phyloP scores from a whole-genome alignment of 2,888 invertebrate species.

The Agrochola macilenta region DNA sequence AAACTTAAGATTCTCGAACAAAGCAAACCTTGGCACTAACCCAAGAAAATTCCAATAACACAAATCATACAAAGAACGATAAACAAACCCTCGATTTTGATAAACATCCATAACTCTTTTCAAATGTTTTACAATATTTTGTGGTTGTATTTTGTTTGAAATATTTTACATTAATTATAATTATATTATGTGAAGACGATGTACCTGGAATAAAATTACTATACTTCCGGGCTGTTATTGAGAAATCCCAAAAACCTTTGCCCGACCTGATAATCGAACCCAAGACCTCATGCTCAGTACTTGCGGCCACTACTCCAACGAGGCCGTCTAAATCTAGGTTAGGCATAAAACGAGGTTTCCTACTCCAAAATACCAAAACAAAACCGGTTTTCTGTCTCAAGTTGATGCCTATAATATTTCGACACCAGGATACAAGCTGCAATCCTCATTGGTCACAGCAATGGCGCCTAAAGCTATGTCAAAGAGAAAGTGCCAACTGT shows the following conservation, averaged over 20 bases:
- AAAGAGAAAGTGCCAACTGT: slow-evolving; percentile 42
- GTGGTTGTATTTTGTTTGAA: too few species aligned
- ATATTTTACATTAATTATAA: too few species aligned
- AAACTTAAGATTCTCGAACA: background rate
- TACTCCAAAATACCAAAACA: background rate
- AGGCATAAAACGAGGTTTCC: background rate
- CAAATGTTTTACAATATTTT: too few species aligned
- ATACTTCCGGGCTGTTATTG: background rate
- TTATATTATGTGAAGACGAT: too few species aligned
- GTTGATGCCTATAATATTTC: slow-evolving; percentile 13
- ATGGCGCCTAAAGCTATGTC: slow-evolving; percentile 15
- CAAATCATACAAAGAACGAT: slow-evolving; percentile 10
- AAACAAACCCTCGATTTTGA: slow-evolving; percentile 34
- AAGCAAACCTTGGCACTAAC: background rate
- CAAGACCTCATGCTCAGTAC: background rate
- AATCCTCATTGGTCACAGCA: background rate
- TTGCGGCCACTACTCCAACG: too few species aligned
- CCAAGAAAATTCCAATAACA: slow-evolving; percentile 5
- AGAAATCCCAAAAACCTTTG: too few species aligned
- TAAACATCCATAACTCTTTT: slow-evolving; percentile 20
- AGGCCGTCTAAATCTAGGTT: background rate
- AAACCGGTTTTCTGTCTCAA: slow-evolving; percentile 1
- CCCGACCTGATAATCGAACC: background rate
- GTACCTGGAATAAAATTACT: too few species aligned
- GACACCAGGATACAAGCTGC: slow-evolving; percentile 27